Base-by-base conservation (phyloP, 2,888 invertebrate species). In the Cheilosia urbana region DNA sequence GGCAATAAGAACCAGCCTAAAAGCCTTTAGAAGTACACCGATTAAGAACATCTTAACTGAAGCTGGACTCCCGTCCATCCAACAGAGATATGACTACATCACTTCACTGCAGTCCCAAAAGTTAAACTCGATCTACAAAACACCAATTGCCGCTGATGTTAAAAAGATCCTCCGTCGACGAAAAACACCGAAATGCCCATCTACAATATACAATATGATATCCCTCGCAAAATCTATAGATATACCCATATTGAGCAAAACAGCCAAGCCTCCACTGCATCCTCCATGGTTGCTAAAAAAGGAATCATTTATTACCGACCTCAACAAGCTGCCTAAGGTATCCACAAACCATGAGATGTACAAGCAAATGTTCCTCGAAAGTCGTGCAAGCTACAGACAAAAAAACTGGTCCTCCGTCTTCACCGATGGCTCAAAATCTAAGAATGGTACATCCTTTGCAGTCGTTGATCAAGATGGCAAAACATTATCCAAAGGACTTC, bases 31-130 rank as follows among this genome's bases (percentile, higher is more conserved):
- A 9, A 27, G 62, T 5, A 53, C 63, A 27, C 30, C 62, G 13
- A 17, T 42, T 17, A 57, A 69, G 2, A 73, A 63, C 37, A 62
- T 72, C 1, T 40, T 72, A 4, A 62, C 40, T 17, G 72, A 62
- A 42, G 40, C 62, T 17, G 73, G 63, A 2, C 73, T 62, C 0
- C 27, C 49, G 6, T 21, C n/a, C n/a, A n/a, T n/a, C n/a, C n/a
- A n/a, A n/a, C n/a, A n/a, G n/a, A n/a, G n/a, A n/a, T n/a, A n/a
- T n/a, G n/a, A n/a, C n/a, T n/a, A n/a, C n/a, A n/a, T n/a, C n/a
- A 47, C 47, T 13, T 30, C 30, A 27, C 21, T 27, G 6, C 24
- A 13, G 21, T 30, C 45, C 24, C 9, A 21, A 1, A 2, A 21
- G 1, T 21, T n/a, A n/a, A n/a, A n/a, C n/a, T n/a, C n/a, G n/a